Conservation (phyloP, 2,113 vertebrate species). For the human region DNA sequence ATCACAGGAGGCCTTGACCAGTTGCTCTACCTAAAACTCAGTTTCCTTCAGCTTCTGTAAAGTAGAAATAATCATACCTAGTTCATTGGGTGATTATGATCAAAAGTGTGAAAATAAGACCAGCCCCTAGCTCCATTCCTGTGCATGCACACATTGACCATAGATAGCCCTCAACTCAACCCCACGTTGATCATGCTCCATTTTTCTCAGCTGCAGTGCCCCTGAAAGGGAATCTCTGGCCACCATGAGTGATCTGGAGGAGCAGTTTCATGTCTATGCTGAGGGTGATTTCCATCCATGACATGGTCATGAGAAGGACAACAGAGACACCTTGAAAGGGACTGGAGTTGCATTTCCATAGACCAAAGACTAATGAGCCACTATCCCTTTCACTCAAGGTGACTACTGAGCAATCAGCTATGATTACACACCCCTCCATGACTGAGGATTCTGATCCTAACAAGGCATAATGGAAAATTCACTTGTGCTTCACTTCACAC, state of each 20-base stretch:
- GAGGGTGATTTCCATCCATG: background rate
- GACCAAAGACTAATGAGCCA: background rate
- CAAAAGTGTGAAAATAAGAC: background rate
- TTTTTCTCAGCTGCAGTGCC: background rate
- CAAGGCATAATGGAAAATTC: slow-evolving; percentile 12
- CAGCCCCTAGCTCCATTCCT: background rate
- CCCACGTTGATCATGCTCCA: accelerated
- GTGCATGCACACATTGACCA: accelerated
- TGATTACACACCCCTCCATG: background rate
- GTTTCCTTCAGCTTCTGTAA: background rate
- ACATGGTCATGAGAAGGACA: background rate
- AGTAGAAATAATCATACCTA: background rate
- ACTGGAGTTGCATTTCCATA: background rate
- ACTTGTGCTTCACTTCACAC: slow-evolving; percentile 32
- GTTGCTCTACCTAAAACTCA: background rate
- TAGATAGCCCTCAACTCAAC: accelerated
- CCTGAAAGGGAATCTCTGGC: accelerated
- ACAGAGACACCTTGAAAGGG: background rate
- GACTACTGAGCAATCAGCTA: background rate
- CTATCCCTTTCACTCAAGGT: background rate
- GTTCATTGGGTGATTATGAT: background rate
- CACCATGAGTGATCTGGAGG: background rate
- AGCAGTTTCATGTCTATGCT: background rate
- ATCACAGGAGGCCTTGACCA: background rate
- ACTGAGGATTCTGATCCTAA: background rate